A percentile compares a stretch with the other conserved stretches of the same genome.
Conservation (phyloP, 2,888 invertebrate species). For the Halictus ligatus region DNA sequence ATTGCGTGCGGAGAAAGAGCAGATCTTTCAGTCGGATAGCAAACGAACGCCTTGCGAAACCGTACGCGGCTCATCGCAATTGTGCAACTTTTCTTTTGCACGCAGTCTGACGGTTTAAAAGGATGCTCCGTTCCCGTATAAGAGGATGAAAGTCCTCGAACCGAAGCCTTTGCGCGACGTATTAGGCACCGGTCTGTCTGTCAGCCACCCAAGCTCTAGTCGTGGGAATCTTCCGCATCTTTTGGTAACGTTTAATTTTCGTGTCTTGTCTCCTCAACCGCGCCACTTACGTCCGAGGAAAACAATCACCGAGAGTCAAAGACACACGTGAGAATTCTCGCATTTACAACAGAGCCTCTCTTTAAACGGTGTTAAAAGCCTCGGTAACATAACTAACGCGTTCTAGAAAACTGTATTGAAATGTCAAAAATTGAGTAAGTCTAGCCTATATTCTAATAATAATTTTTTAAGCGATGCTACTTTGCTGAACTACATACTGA, state of each 20-base stretch:
- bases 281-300: not conserved
- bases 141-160: constrained; percentile 3
- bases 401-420: too few species aligned
- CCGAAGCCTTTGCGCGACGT: not conserved
- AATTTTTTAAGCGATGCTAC: too few species aligned
- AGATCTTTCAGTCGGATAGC: constrained; percentile 9
- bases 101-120: not conserved
- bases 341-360: not conserved
- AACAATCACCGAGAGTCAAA: not conserved
- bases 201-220: not conserved
- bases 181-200: not conserved
- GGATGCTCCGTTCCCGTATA: constrained; percentile 7
- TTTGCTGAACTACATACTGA: too few species aligned
- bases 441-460: too few species aligned
- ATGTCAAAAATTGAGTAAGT: too few species aligned
- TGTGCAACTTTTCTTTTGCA: constrained; percentile 13
- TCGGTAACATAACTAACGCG: too few species aligned
- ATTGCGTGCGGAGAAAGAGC: constrained; percentile 9
- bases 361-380: not conserved
- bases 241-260: not conserved
- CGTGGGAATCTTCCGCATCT: not conserved
- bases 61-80: not conserved
- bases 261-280: not conserved
- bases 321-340: not conserved
- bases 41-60: not conserved